A percentile compares a stretch with the other conserved stretches of the same genome.
phyloP scores from a whole-genome alignment of 64 coral and sea anemone species.

The Platygyra sinensis region DNA sequence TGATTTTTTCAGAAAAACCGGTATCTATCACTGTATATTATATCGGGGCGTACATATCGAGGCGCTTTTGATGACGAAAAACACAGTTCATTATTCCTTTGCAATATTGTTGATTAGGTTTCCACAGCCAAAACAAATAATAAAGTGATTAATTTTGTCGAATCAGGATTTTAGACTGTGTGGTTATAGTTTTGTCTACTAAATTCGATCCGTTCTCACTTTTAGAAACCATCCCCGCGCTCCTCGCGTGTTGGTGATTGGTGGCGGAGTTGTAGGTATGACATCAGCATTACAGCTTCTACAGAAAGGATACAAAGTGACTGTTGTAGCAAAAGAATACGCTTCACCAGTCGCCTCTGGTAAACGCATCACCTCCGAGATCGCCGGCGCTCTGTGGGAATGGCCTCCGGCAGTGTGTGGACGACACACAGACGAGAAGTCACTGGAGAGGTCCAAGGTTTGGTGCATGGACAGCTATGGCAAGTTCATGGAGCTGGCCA shows the following conservation, averaged over 20 bases:
- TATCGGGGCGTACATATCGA: no score
- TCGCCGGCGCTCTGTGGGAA: constrained; percentile 29
- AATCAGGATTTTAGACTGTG: no score
- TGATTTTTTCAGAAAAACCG: no score
- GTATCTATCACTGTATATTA: no score
- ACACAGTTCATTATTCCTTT: no score
- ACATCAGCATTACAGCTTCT: not conserved
- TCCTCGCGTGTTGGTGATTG: not conserved
- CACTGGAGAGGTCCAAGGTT: constrained; percentile 36
- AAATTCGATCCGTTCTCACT: not conserved
- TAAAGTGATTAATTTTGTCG: no score
- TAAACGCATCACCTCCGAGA: constrained; percentile 31
- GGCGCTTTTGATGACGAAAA: no score
- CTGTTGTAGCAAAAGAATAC: constrained; percentile 19
- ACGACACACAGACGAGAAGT: constrained; percentile 28
- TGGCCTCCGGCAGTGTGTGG: constrained; percentile 39
- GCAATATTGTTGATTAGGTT: no score
- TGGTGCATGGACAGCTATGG: constrained; percentile 37
- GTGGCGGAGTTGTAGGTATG: constrained; percentile 14
- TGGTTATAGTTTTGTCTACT: not conserved
- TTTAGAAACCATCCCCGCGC: not conserved
- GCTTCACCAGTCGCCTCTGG: constrained; percentile 15
- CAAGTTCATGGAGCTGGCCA: constrained; percentile 33
- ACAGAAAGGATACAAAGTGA: constrained; percentile 9
- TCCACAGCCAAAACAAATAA: no score